Percentiles rank a stretch among this genome's conserved stretches.
Evolutionary conservation across 2,797 vertebrate species (phyloP).

Genomic region (Microchirus variegatus): DNA sequence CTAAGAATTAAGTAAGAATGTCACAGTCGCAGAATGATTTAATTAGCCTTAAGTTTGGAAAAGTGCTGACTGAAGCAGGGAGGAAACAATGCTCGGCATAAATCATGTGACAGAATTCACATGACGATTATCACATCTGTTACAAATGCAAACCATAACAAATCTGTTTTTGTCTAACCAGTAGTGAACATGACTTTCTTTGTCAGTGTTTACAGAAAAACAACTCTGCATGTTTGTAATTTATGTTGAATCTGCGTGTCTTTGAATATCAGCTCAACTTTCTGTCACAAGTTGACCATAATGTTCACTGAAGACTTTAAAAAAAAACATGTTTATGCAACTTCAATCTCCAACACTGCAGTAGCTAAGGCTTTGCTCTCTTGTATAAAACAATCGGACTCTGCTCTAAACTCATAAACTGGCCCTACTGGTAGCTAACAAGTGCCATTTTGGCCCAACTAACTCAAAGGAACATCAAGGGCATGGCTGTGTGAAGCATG

Average conservation of each 20-base stretch:
- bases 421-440: conserved; percentile 12
- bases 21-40: conserved; percentile 1
- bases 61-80: conserved; percentile 10
- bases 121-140: not conserved
- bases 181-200: too few relatives aligned
- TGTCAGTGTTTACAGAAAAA: too few relatives aligned
- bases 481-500: conserved; percentile 7
- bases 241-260: not conserved
- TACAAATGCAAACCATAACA: too few relatives aligned
- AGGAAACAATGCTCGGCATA: not conserved
- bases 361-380: too few relatives aligned
- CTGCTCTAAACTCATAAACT: conserved; percentile 5
- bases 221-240: too few relatives aligned
- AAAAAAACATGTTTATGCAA: too few relatives aligned
- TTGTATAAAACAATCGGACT: conserved; percentile 17
- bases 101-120: too few relatives aligned
- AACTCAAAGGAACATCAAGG: conserved; percentile 16
- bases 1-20: conserved; percentile 9
- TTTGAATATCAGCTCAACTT: conserved; percentile 2
- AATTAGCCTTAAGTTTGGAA: conserved; percentile 13
- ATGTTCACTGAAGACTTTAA: not conserved
- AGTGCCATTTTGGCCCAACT: conserved; percentile 28
- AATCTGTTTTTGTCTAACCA: too few relatives aligned
- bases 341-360: too few relatives aligned
- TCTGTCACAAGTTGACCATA: not conserved